phyloP scores from a whole-genome alignment of 2,113 vertebrate genomes.

The Cettia cetti region DNA sequence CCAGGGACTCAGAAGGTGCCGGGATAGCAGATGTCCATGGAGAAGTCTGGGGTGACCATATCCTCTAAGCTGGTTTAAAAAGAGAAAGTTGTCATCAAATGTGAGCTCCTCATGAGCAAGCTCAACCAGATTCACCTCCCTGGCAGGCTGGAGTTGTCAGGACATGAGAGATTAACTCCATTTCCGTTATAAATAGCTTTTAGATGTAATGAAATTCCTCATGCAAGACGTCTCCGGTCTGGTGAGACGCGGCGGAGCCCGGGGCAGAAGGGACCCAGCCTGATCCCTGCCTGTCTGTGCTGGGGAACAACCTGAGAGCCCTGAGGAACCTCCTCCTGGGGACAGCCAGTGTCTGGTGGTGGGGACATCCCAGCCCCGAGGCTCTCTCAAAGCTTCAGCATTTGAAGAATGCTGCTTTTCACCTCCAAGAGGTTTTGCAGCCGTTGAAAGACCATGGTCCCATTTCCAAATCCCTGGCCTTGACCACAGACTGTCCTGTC shows the following conservation, averaged over 20 bases:
- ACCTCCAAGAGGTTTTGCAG: neutral
- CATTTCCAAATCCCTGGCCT: neutral
- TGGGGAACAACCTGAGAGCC: neutral
- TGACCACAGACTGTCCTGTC: neutral
- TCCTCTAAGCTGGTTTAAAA: neutral
- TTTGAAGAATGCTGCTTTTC: neutral
- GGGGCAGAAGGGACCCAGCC: neutral
- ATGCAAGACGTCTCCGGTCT: neutral
- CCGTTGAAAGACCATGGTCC: accelerated
- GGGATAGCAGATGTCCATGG: neutral
- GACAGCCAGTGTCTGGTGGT: accelerated
- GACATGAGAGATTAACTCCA: neutral
- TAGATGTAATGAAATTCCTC: neutral
- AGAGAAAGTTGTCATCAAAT: neutral
- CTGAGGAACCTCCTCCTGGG: neutral
- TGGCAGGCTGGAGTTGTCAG: neutral
- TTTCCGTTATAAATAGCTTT: neutral
- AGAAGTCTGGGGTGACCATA: accelerated
- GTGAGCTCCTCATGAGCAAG: neutral
- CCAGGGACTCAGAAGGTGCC: neutral
- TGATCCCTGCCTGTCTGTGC: neutral
- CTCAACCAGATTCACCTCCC: neutral
- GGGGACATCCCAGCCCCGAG: neutral
- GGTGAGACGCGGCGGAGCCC: accelerated
- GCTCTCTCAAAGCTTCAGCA: neutral